Evolutionary conservation across 2,888 invertebrate species (phyloP), one percentile per base, ranked within the genome.

Genomic region (Lacanobia wlatinum): DNA sequence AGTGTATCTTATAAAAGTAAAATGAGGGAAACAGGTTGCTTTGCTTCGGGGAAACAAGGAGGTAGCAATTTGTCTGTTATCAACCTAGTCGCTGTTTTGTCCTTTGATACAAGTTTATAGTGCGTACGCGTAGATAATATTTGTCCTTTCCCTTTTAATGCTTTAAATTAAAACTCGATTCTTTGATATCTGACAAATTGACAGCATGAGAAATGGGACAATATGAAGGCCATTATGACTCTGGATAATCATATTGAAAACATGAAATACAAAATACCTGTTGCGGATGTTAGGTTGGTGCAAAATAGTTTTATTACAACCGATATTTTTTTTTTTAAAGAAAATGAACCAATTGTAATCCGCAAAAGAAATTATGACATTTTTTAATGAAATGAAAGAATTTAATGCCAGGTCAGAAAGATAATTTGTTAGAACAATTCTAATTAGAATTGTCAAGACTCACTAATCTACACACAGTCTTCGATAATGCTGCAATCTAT

Each of bases 1-100:
- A 21, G 53, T 14, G 53, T 69, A 69, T 48, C 63, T 75, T 67
- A 67, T 63, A 64, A 75, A 74, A 80, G 14, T 80, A 38, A 80
- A 68, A 55, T 78, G 55, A 63, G 34, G 67, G 21, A 55, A 68
- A 77, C 80, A 40, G 63, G 68, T 80, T 63, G 10, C 18, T 12
- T 7, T 55, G 8, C 1, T 80, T 80, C 80, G 68, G n/a, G 23
- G 63, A 75, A 78, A 40, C n/a, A 34, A 52, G 34, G n/a, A 40
- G 18, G 2, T 63, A 2, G 18, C 16, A 40, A 55, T 60, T 67
- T 58, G 21, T 62, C 18, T n/a, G 21, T 12, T 55, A 23, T 43
- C 34, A 48, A 8, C 21, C 23, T 12, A 18, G 10, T 46, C 12
- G 7, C 4, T 40, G 12, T 7, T 1, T 38, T 12, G 8, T 61